Evolutionary conservation across 2,888 invertebrate species (phyloP).

Genomic region (Hipparchia semele): DNA sequence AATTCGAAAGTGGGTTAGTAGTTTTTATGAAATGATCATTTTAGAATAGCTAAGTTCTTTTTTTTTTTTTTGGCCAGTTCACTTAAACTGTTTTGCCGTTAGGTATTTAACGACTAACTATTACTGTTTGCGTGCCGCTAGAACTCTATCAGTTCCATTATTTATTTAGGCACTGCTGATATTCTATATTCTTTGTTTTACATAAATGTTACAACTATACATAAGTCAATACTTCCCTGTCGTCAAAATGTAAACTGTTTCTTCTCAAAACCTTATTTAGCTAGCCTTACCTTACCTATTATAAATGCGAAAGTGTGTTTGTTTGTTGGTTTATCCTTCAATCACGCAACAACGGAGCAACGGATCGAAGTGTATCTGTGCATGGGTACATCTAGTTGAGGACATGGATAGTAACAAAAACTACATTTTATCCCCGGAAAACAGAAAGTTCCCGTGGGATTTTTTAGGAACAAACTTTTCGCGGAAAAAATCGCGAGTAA

Average conservation of each 20-base stretch:
- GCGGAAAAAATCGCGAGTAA: too few relatives aligned
- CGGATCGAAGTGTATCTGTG: too few relatives aligned
- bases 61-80: conserved; percentile 42
- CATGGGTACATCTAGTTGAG: too few relatives aligned
- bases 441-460: too few relatives aligned
- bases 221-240: conserved; percentile 18
- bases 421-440: too few relatives aligned
- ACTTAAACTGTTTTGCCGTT: conserved; percentile 55
- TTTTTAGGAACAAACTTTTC: too few relatives aligned
- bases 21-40: conserved; percentile 50
- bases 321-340: too few relatives aligned
- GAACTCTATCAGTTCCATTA: conserved; percentile 27
- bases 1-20: conserved; percentile 57
- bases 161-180: conserved; percentile 29
- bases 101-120: conserved; percentile 51
- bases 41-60: conserved; percentile 44
- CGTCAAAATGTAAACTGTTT: conserved; percentile 13
- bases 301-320: too few relatives aligned
- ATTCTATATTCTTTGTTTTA: conserved; percentile 5
- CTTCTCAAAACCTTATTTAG: conserved; percentile 6
- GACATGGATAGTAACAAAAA: too few relatives aligned
- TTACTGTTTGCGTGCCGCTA: conserved; percentile 24
- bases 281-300: background rate
- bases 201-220: background rate
- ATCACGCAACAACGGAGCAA: too few relatives aligned